Evolutionary conservation across 2,797 vertebrate species (phyloP).

Genomic region (Loris lydekkerianus): DNA sequence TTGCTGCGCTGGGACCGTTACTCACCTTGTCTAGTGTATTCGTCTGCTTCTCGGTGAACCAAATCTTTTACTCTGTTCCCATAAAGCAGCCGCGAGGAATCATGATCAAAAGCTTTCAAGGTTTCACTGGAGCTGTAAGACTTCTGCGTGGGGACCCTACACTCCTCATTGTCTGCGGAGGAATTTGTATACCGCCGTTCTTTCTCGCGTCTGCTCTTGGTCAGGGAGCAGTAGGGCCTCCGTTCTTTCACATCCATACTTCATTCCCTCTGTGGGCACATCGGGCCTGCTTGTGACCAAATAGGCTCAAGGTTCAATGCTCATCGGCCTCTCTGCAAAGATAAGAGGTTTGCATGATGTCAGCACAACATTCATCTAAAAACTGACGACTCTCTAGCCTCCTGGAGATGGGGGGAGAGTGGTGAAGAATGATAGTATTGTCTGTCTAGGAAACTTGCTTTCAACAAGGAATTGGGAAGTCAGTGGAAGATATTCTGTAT

Average conservation of each 20-base stretch:
- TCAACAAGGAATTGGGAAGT: neutral
- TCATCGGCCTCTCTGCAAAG: conserved; percentile 90
- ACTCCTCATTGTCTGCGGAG: conserved; percentile 93
- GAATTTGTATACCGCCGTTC: conserved; percentile 91
- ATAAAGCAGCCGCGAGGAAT: conserved; percentile 95
- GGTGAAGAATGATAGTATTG: neutral
- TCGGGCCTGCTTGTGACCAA: conserved; percentile 86
- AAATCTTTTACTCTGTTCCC: conserved; percentile 96
- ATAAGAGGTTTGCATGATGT: conserved; percentile 78
- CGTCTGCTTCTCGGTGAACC: conserved; percentile 95
- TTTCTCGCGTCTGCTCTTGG: conserved; percentile 96
- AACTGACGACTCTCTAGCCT: conserved; percentile 24
- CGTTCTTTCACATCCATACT: conserved; percentile 99
- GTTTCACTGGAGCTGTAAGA: conserved; percentile 99
- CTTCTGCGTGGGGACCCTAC: conserved; percentile 97
- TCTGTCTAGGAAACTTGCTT: neutral
- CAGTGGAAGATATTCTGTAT: neutral
- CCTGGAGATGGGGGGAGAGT: neutral
- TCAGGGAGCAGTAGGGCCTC: conserved; percentile 98
- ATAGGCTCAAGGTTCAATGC: conserved; percentile 87
- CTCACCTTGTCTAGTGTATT: conserved; percentile 96
- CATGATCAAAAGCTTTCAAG: conserved; percentile 97
- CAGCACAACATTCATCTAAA: conserved; percentile 22
- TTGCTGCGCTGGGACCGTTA: neutral
- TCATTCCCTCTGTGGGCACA: conserved; percentile 94